phyloP scores from a whole-genome alignment of 2,797 vertebrate genomes.

The Lerista edwardsae region DNA sequence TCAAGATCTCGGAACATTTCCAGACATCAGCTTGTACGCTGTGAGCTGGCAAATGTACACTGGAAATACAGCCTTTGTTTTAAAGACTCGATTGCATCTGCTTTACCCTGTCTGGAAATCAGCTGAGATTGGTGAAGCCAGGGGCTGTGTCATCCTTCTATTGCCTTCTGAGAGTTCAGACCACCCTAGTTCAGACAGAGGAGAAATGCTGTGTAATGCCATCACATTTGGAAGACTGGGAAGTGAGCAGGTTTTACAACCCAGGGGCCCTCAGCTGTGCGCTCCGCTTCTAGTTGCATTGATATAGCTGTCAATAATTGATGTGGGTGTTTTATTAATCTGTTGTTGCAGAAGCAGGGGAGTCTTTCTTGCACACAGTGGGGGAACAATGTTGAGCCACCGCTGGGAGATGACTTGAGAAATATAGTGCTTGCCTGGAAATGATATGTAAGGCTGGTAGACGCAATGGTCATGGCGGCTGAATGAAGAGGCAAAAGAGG shows the following conservation, averaged over 20 bases:
- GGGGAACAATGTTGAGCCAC: not conserved
- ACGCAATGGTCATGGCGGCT: not conserved
- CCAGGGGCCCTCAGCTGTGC: conserved; percentile 1
- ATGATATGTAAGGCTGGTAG: conserved; percentile 5
- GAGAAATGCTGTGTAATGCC: not conserved
- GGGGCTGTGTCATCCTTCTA: not conserved
- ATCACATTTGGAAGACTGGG: conserved; percentile 10
- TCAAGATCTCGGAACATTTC: conserved; percentile 43
- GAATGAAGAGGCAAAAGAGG: conserved; percentile 3
- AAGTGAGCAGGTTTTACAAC: conserved; percentile 21
- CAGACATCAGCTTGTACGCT: not conserved
- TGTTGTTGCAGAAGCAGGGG: conserved; percentile 14
- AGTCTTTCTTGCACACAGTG: not conserved
- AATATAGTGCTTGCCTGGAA: conserved; percentile 1
- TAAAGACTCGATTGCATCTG: not conserved
- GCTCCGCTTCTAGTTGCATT: not conserved
- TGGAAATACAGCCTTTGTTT: not conserved
- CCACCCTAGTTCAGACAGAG: not conserved
- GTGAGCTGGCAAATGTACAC: not conserved
- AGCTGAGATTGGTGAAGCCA: not conserved
- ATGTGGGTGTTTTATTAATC: conserved; percentile 12
- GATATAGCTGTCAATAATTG: conserved; percentile 4
- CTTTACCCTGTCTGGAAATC: not conserved
- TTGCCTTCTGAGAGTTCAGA: not conserved
- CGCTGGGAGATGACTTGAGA: not conserved